Evolutionary conservation across 64 coral and sea anemone genomes (phyloP).

Genomic region (Acropora yongei): DNA sequence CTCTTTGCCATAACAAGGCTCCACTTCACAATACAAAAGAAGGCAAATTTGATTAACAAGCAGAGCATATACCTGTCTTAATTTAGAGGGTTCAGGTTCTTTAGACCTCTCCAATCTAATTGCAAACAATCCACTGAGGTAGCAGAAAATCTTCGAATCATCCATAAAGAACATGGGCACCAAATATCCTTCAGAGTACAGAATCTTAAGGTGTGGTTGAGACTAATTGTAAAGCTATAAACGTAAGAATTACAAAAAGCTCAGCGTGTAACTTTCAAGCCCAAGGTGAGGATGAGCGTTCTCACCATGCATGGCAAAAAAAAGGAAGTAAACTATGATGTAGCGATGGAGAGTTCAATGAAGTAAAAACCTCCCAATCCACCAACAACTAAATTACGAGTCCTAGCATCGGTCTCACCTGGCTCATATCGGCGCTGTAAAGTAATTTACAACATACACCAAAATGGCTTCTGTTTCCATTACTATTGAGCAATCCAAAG

Average conservation of each 20-base stretch:
- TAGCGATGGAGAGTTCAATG: neutral
- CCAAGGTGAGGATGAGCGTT: constrained; percentile 26
- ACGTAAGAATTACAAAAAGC: constrained; percentile 11
- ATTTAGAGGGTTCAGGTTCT: constrained; percentile 35
- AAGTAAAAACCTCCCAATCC: no score
- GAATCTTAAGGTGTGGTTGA: constrained; percentile 32
- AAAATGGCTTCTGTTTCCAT: no score
- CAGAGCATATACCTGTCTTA: constrained; percentile 17
- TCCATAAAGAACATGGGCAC: constrained; percentile 37
- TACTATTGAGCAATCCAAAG: no score
- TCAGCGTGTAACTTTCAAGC: constrained; percentile 11
- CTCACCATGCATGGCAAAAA: constrained; percentile 15
- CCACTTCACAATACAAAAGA: constrained; percentile 33
- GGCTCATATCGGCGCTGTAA: no score
- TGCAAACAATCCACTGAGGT: constrained; percentile 3
- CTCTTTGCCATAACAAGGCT: constrained; percentile 48
- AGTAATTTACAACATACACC: no score
- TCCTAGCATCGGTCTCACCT: no score
- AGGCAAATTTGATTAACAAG: constrained; percentile 25
- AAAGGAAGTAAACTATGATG: constrained; percentile 29
- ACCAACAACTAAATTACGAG: no score
- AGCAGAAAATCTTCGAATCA: constrained; percentile 21
- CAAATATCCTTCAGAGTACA: constrained; percentile 21
- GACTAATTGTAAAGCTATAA: constrained; percentile 16
- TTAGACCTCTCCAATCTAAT: constrained; percentile 37